These are phyloP conservation scores for Lacanobia oleracea DNA, from an alignment of 2,888 invertebrate species.

Conservation along the genomic window DNA sequence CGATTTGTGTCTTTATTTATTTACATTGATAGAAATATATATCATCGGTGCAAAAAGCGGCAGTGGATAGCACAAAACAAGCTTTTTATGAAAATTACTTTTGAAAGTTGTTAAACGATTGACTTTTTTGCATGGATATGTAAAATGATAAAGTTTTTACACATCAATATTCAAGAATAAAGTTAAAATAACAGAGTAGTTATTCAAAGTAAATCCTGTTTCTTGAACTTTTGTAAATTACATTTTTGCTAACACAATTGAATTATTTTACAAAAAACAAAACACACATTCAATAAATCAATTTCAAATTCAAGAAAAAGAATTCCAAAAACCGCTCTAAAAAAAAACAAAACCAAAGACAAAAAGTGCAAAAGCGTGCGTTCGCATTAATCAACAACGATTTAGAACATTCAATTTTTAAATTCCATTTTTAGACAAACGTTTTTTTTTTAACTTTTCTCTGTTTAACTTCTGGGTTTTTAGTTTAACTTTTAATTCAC, in stretches of 20 bases:
- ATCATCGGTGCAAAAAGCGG: conserved; percentile 32
- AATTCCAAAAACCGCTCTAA: not conserved
- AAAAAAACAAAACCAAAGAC: conserved; percentile 29
- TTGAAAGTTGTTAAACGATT: not conserved
- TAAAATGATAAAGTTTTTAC: not conserved
- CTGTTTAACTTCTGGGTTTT: conserved; percentile 53
- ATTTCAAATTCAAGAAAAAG: conserved; percentile 17
- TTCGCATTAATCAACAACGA: conserved; percentile 53
- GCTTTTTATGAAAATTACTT: not conserved
- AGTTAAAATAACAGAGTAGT: too few species aligned
- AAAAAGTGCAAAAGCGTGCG: conserved; percentile 65
- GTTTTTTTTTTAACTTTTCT: conserved; percentile 59
- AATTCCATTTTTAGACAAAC: conserved; percentile 66
- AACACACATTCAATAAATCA: not conserved
- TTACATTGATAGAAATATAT: conserved; percentile 18
- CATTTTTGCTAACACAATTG: not conserved
- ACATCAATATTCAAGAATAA: too few species aligned
- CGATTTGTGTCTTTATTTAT: conserved; percentile 24
- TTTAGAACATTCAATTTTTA: conserved; percentile 63
- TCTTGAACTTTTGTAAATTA: not conserved
- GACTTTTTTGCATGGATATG: not conserved
- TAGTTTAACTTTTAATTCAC: conserved; percentile 59
- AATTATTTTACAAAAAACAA: not conserved
- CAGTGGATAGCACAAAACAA: conserved; percentile 24
- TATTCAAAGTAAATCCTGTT: not conserved